Base-by-base conservation (phyloP, 2,113 vertebrate genomes). In the Phaethon lepturus region DNA sequence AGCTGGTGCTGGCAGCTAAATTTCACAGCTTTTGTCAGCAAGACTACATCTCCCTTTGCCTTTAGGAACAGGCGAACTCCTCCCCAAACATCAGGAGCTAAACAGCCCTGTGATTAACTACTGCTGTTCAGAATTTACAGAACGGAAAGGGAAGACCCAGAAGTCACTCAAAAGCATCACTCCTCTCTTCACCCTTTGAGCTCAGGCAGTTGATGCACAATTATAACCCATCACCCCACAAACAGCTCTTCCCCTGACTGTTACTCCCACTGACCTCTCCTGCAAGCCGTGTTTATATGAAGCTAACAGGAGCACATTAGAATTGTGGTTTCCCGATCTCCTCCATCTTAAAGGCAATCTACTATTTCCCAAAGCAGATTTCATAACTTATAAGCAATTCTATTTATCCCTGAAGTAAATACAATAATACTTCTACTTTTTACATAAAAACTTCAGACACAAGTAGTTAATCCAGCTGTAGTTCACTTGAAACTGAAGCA, bases 1-100 rank as follows among this genome's bases (percentile, higher is more conserved):
- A 93, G 93, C 84, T 93, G 89, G 56, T 82, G 77, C 74, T 68
- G 74, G 73, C 84, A 95, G 74, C 74, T 78, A 68, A 44, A 91
- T 64, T 85, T 60, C 84, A 35, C 6, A 85, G 81, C 56, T 95
- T 92, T 64, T 96, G 55, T 91, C 93, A 88, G 63, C 74, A 93
- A 62, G 67, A 58, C 49, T 52, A 44, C 60, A 42, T 88, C 75
- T 73, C 67, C 88, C 62, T 73, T 63, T 80, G 82, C 78, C 50
- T 58, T 82, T 13, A 83, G 85, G 52, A 95, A 88, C 20, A 66
- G 66, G 53, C 15, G 73, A 92, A 69, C 78, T 90, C 88, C 90
- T 76, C 85, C 82, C 75, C 71, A 72, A 10, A 38, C 31, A 76
- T 5, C 44, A 93, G 85, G 74, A 56, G 49, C 66, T 87, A 40